Evolutionary conservation across 2,797 vertebrate species (phyloP), one percentile per base, ranked within the genome.

Genomic region (Siniperca obscura): DNA sequence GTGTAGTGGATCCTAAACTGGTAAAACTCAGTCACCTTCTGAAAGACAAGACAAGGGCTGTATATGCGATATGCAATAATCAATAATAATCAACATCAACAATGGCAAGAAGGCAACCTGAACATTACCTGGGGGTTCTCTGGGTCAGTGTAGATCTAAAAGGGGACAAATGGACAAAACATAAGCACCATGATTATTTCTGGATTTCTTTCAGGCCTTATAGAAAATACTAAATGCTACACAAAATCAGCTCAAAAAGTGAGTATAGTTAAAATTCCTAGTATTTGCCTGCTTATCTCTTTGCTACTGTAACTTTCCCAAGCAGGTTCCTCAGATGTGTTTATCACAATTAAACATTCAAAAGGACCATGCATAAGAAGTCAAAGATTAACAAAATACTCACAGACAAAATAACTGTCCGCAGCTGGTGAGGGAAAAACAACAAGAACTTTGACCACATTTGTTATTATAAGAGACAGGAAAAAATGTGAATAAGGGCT

Each of bases 1-100:
- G 95, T 96, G 74, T 99, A 99, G 74, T 96, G 96, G 94, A 99
- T 96, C 92, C 94, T 97, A 92, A 99, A 99, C 88, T 98, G 97
- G 91, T 99, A 99, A 90, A 95, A 97, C 91, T 99, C 98, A n/a
- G 97, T 98, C 89, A 99, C 94, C 56, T 95, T 97, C 98, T 99
- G 94, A 90, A 96, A 78, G 25, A 78, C 34, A 86, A 44, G 27
- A 46, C 2, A 67, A 22, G 19, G 25, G 25, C 10, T 62, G 11
- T 55, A 5, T 7, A 52, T 65, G 13, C 70, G 21, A 70, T 2
- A 36, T 0, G 13, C 1, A 66, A 30, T 60, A 6, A 67, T 12
- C 38, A 74, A 34, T 1, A 66, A 30, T 60, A 6, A 67, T 12
- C 38, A 74, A 34, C 25, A 76, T 46, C 11, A 61, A 65, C 40